Base-by-base conservation (phyloP, 2,113 vertebrate species). In the Micronycteris hirsuta region DNA sequence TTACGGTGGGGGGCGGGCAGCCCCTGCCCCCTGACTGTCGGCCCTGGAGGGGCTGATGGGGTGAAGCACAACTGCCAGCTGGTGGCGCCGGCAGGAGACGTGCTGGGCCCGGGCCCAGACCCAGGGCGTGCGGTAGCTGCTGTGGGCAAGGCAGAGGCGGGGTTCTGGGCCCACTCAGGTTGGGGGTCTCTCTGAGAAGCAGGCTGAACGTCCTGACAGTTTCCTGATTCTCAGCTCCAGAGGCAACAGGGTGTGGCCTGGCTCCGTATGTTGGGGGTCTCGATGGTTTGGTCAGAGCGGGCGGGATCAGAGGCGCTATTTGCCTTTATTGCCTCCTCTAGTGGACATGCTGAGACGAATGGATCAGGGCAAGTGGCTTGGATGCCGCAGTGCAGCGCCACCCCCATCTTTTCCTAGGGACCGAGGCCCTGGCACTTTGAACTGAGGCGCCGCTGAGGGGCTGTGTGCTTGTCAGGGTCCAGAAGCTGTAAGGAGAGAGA, bases 401-500 rank as follows among this genome's bases (percentile, higher is more conserved):
- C 14, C 36, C 13, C 49, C 19, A 0, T 43, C 28, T 61, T 20
- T 17, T 31, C 45, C 28, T 17, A 33, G 65, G 71, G 31, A 45
- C 82, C 8, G 16, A 82, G 88, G 88, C 33, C 20, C 68, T 56
- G 5, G 36, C 24, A 8, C 67, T 77, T 47, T 28, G 33, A 88
- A 61, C 56, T 14, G 11, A 93, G 90, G 47, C 31, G 7, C 96
- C 43, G 0, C 1, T 0, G 2, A 91, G 52, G 74, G 74, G 14
- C 43, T 91, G 45, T 47, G 91, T 56, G 58, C 87, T 94, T 96
- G 89, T 97, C 96, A 95, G 81, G 70, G 85, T 38, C 73, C 71
- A 15, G 77, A n/a, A 95, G 89, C 92, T 63, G 81, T 97, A 86
- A 95, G 90, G 73, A 97, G 97, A 97, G 77, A 82, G 97, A 96